Percentiles rank a stretch among this genome's conserved stretches.
phyloP scores from a whole-genome alignment of 1,140 invertebrate species.

The Caenorhabditis latens region DNA sequence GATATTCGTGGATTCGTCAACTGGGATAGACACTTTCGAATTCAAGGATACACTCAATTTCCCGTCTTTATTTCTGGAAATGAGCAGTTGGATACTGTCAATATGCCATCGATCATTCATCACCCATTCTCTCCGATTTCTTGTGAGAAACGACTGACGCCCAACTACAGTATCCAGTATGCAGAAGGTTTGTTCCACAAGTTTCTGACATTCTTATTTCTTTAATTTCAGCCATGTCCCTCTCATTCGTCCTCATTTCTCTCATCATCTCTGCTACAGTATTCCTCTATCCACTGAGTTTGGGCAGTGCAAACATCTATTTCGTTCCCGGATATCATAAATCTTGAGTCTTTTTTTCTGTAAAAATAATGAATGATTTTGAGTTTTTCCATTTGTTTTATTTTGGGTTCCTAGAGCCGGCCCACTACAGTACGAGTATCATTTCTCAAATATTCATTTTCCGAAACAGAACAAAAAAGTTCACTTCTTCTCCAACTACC shows the following conservation, averaged over 20 bases:
- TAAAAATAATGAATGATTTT: too few relatives aligned
- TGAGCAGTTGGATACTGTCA: constrained; percentile 11
- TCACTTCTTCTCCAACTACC: too few relatives aligned
- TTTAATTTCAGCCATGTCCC: neutral
- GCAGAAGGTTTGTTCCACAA: neutral
- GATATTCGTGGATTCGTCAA: constrained; percentile 43
- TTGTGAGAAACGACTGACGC: neutral
- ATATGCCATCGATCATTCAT: neutral
- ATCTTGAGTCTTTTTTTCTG: neutral
- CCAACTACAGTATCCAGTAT: neutral
- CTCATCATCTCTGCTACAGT: neutral
- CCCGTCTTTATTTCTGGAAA: constrained; percentile 42
- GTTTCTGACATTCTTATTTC: neutral
- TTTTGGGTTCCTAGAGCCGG: too few relatives aligned
- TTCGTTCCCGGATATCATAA: constrained; percentile 40
- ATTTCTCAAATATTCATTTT: too few relatives aligned
- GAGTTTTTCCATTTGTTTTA: too few relatives aligned
- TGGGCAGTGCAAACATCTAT: constrained; percentile 12
- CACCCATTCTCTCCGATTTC: neutral
- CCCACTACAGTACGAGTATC: too few relatives aligned
- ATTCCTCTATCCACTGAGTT: neutral
- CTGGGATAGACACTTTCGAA: constrained; percentile 11
- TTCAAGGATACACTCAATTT: neutral
- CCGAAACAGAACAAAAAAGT: too few relatives aligned
- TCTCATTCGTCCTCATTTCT: neutral